Evolutionary conservation across 2,888 invertebrate genomes (phyloP).

Genomic region (Ditula angustiorana): DNA sequence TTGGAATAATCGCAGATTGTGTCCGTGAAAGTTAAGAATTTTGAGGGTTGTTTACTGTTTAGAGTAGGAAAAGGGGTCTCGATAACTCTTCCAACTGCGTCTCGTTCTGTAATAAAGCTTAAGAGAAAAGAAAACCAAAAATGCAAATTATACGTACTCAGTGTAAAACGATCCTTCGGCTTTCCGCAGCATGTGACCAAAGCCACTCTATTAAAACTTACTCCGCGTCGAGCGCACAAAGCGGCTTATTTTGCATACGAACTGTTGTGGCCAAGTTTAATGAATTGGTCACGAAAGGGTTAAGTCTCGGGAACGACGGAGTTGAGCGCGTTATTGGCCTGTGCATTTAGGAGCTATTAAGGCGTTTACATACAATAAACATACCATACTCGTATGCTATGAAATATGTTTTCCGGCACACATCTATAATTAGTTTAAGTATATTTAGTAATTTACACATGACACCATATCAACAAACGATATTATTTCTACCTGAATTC

Average conservation of each 20-base stretch:
- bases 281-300: constrained; percentile 32
- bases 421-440: neutral
- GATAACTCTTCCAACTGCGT: no score
- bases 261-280: constrained; percentile 39
- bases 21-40: no score
- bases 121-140: neutral
- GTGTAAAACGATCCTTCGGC: constrained; percentile 18
- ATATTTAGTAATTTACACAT: neutral
- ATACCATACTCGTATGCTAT: neutral
- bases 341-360: constrained; percentile 15
- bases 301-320: constrained; percentile 5
- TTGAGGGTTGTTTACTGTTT: no score
- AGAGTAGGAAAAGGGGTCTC: no score
- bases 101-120: neutral
- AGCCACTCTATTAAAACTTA: constrained; percentile 49
- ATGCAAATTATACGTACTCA: neutral
- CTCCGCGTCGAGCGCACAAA: constrained; percentile 33
- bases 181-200: constrained; percentile 29
- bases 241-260: constrained; percentile 44
- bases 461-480: neutral
- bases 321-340: constrained; percentile 15
- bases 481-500: constrained; percentile 15
- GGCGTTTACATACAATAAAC: neutral
- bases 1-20: no score
- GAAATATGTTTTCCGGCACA: neutral